Percentiles rank a stretch among this genome's conserved stretches.
phyloP scores from a whole-genome alignment of 2,113 vertebrate species.

The Sclerurus mexicanus region DNA sequence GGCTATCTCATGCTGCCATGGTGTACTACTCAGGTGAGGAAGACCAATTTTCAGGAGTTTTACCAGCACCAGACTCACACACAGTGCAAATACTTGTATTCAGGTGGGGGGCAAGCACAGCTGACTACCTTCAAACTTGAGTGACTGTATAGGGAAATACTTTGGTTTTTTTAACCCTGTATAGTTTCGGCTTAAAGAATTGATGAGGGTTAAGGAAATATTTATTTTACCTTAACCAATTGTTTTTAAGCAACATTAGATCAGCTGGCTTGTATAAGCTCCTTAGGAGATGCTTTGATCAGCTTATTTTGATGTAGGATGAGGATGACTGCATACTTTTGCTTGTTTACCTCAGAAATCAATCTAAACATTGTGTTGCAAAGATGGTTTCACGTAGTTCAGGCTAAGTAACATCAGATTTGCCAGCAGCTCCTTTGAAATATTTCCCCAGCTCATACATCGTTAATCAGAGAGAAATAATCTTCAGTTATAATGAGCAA shows the following conservation, averaged over 20 bases:
- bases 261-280: neutral
- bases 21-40: neutral
- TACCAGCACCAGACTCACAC: neutral
- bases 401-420: neutral
- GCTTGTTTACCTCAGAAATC: neutral
- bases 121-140: neutral
- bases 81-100: neutral
- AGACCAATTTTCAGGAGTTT: neutral
- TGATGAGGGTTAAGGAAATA: neutral
- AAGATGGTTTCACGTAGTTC: neutral
- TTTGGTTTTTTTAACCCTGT: rapidly evolving
- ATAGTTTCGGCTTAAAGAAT: neutral
- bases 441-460: neutral
- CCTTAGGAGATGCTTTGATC: neutral
- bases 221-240: neutral
- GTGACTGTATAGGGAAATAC: neutral
- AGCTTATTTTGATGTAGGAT: neutral
- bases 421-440: neutral
- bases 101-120: neutral
- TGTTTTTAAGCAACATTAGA: neutral
- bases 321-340: neutral
- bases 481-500: neutral
- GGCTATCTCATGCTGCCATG: neutral
- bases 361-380: neutral
- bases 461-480: neutral